Evolutionary conservation across 2,113 vertebrate genomes (phyloP), one percentile per base, ranked within the genome.

Genomic region (Chlamydotis undulata): DNA sequence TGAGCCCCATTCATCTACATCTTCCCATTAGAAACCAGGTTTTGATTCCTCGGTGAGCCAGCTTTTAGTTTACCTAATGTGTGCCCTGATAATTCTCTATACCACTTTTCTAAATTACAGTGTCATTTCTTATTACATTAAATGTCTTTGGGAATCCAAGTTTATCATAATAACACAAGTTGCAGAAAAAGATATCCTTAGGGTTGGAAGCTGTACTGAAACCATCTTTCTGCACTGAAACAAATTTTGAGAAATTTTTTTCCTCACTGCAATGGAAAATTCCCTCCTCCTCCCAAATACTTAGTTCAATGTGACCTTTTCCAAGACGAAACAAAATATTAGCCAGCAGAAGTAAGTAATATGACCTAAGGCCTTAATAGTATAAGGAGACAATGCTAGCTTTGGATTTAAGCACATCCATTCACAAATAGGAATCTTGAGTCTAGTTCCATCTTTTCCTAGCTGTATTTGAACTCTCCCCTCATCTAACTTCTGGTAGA

Each of bases 1-100:
- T 88, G 89, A 94, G 87, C 50, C 53, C n/a, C 65, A 95, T 91
- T 93, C 78, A 87, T 93, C 87, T 87, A 76, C 31, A 85, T 91
- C 81, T 95, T 90, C 67, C 73, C 74, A 91, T 68, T 69, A 83
- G 61, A 93, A 91, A 78, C 6, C 25, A 53, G 55, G 2, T 75
- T 82, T 89, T 65, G 65, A 79, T 60, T 94, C 73, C n/a, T 76
- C n/a, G 25, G 26, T 60, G 37, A 93, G 61, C 24, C 70, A 87
- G 69, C 77, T 79, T 87, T 94, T 76, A 84, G 91, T 91, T 84
- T 60, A 85, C 37, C 65, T 91, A 82, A 91, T 76, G 83, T 79
- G 70, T 76, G 74, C 45, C 91, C 59, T 76, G 87, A 91, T 79
- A 91, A 82, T 79, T 77, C 61, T 67, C 43, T 65, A 25, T 22